Evolutionary conservation across 2,888 invertebrate genomes (phyloP).

Genomic region (Parasteatoda lunata): DNA sequence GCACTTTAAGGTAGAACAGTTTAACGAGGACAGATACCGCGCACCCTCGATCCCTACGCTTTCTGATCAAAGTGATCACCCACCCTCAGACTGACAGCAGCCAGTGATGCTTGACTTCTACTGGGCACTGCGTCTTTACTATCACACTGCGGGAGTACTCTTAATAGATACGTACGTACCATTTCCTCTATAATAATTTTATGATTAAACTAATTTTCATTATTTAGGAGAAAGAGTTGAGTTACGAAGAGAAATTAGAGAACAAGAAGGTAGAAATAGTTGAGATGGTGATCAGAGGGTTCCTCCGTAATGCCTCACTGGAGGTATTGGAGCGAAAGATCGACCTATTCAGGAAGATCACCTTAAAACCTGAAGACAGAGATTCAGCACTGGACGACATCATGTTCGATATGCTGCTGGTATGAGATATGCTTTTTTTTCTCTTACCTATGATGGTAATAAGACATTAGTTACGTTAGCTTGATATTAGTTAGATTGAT

Average conservation of each 20-base stretch:
- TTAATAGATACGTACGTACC: too few species aligned
- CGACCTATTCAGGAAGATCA: conserved; percentile 22
- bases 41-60: too few species aligned
- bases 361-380: conserved; percentile 34
- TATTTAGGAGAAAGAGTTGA: neutral
- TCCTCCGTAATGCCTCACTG: conserved; percentile 34
- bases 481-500: neutral
- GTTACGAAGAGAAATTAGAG: conserved; percentile 12
- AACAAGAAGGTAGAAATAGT: conserved; percentile 42
- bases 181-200: too few species aligned
- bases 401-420: conserved; percentile 39
- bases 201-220: neutral
- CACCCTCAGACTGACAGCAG: too few species aligned
- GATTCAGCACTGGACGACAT: conserved; percentile 50
- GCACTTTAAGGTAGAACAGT: too few species aligned
- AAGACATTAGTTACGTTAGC: neutral
- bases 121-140: too few species aligned
- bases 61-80: too few species aligned
- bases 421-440: neutral
- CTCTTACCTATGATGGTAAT: neutral
- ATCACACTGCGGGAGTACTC: too few species aligned
- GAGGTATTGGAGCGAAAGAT: conserved; percentile 43
- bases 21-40: too few species aligned
- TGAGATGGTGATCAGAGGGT: conserved; percentile 49
- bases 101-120: too few species aligned